Evolutionary conservation across 2,797 vertebrate species (phyloP).

Genomic region (Spinus olivaceus): DNA sequence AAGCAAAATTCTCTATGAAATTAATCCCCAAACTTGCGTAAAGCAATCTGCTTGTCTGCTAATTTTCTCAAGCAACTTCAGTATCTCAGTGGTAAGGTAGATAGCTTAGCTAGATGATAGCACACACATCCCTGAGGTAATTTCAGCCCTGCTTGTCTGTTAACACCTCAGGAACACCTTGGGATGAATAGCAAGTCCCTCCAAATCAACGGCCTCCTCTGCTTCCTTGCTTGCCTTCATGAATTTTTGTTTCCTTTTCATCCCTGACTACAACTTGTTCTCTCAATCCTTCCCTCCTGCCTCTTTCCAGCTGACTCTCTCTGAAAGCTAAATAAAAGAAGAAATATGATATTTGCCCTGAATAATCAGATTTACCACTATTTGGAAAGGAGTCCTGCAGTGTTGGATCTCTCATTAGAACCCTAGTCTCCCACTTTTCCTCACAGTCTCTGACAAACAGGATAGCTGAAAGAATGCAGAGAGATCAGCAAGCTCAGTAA

Average conservation of each 20-base stretch:
- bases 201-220: background rate
- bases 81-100: background rate
- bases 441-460: background rate
- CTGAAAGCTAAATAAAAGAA: background rate
- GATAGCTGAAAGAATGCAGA: background rate
- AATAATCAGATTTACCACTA: background rate
- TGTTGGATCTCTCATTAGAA: background rate
- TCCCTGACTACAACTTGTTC: background rate
- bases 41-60: background rate
- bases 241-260: background rate
- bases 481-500: background rate
- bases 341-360: background rate
- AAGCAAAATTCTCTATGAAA: background rate
- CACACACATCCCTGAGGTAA: background rate
- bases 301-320: background rate
- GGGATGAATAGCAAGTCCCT: background rate
- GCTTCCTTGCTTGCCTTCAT: background rate
- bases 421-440: background rate
- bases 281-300: background rate
- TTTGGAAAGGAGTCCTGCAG: background rate
- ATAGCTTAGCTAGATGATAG: background rate
- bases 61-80: background rate
- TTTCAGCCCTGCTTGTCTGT: background rate
- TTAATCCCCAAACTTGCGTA: background rate
- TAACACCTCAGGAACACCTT: background rate